Base-by-base conservation (phyloP, 2,888 invertebrate species). In the Cheilosia scutellata region DNA sequence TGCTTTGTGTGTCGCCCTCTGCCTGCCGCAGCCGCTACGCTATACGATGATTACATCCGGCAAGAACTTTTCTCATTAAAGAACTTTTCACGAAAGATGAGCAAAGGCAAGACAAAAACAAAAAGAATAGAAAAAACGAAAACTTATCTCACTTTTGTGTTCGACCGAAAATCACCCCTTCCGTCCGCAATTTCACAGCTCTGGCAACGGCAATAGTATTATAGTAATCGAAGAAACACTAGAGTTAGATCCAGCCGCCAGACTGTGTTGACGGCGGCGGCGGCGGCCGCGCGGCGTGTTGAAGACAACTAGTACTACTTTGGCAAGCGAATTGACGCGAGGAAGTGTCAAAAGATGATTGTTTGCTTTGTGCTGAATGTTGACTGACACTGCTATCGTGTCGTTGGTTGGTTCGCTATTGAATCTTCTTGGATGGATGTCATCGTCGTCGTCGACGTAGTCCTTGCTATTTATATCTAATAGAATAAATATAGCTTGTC, bases 11-110 rank as follows among this genome's bases (percentile, higher is more conserved):
- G 71, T 68, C 66, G 44, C 62, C 31, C 33, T 68, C 25, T 33
- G 60, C 55, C 49, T 68, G 55, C 72, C 51, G 53, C 57, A 83
- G 60, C 37, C 70, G 57, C 57, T 65, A 27, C 66, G 60, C 72
- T 66, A 6, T 62, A 51, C 68, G 68, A 74, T 74, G 83, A 83
- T 83, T 78, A 83, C 66, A 83, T 83, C 83, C 83, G 83, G 78
- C 78, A 68, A 74, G 83, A 78, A 83, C 83, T 83, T 83, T 83
- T 83, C 83, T 78, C 83, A 83, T 83, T 83, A 83, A 78, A 78
- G 77, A 82, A 83, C 66, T 78, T 83, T 83, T 49, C 27, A 66
- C 62, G 72, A 78, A 78, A 78, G 74, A 74, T 62, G 57, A 63
- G 57, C 13, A 58, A 66, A 65, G 60, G 62, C 37, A 74, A 78